Conservation (phyloP, 2,113 vertebrate genomes). For the Cheirogaleus medius region DNA sequence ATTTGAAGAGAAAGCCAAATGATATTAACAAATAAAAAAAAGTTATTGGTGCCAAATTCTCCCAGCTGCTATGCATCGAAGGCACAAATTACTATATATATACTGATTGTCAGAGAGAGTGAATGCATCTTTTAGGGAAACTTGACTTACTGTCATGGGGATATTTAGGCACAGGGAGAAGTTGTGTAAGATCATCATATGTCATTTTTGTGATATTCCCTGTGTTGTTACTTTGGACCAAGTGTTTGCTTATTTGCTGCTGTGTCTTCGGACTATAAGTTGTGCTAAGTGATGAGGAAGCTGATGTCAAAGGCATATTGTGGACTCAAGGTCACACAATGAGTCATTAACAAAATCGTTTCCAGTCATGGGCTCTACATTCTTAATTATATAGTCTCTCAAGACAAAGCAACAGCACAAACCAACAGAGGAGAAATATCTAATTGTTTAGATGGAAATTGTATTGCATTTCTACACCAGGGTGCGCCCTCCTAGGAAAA, state of each 20-base stretch:
- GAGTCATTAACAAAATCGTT: background rate
- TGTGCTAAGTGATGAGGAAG: background rate
- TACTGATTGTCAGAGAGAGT: background rate
- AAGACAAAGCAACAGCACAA: background rate
- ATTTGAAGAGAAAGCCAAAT: conserved; percentile 69
- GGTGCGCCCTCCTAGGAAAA: background rate
- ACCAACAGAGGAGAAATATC: background rate
- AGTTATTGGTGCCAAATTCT: conserved; percentile 53
- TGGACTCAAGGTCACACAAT: background rate
- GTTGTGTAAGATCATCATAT: background rate
- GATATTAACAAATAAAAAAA: conserved; percentile 66
- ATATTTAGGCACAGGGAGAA: background rate
- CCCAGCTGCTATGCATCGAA: conserved; percentile 58
- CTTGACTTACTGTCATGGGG: background rate
- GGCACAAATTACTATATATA: conserved; percentile 11
- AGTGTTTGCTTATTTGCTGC: background rate
- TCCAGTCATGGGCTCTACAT: background rate
- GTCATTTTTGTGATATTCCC: background rate
- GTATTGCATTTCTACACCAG: background rate
- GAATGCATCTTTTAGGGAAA: conserved; percentile 32
- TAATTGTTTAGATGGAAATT: background rate
- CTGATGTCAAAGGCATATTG: background rate
- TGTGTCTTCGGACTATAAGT: background rate
- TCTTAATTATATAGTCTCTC: background rate
- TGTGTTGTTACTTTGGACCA: background rate